These are phyloP conservation scores for Aegypius monachus DNA, from an alignment of 2,113 vertebrate species.

Conservation along the genomic window DNA sequence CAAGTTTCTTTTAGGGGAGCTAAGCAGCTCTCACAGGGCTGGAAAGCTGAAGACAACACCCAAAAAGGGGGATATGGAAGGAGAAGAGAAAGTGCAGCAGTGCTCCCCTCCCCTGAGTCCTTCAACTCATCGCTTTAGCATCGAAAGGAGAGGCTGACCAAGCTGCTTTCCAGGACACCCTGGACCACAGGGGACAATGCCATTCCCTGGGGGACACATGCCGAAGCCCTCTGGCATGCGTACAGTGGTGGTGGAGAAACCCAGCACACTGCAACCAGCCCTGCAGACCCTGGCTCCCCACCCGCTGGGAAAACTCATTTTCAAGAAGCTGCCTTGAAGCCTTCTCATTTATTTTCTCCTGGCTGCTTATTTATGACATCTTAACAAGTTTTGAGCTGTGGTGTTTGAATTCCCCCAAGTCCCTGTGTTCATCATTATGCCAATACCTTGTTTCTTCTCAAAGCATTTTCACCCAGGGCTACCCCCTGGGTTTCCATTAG, in stretches of 20 bases:
- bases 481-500: background rate
- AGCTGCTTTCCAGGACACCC: background rate
- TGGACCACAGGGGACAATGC: background rate
- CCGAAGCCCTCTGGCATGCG: background rate
- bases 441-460: background rate
- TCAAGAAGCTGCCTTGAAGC: background rate
- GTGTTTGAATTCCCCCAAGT: background rate
- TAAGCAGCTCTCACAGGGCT: background rate
- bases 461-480: background rate
- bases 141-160: background rate
- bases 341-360: background rate
- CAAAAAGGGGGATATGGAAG: background rate
- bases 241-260: background rate
- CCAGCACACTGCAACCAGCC: background rate
- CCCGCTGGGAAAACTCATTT: background rate
- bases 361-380: background rate
- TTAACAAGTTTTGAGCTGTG: background rate
- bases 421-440: background rate
- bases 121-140: background rate
- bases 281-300: background rate
- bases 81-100: background rate
- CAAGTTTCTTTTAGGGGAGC: background rate
- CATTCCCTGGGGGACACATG: accelerated
- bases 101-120: background rate
- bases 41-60: background rate